Conservation (phyloP, 2,888 invertebrate species). For the Ceriagrion tenellum region DNA sequence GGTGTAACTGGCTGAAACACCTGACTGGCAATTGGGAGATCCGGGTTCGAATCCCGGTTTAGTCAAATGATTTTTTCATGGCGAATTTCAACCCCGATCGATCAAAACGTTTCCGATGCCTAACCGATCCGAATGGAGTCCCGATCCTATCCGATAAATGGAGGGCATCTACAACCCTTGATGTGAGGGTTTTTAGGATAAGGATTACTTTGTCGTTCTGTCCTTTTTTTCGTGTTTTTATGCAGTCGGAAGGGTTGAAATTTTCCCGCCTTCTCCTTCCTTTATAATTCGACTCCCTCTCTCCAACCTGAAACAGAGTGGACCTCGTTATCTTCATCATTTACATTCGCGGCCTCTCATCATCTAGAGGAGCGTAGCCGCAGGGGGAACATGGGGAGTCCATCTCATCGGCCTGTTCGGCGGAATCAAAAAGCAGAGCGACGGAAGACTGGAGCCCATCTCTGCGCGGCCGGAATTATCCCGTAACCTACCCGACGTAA, state of each 20-base stretch:
- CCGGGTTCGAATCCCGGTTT: too few species aligned
- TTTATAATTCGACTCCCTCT: neutral
- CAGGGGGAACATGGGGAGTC: neutral
- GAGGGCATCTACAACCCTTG: too few species aligned
- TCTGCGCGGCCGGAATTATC: neutral
- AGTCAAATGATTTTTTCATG: too few species aligned
- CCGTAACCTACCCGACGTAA: neutral
- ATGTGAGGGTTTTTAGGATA: too few species aligned
- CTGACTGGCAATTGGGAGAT: too few species aligned
- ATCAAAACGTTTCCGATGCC: too few species aligned
- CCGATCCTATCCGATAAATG: too few species aligned
- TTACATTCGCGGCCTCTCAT: neutral
- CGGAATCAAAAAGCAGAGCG: neutral
- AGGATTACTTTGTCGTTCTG: too few species aligned
- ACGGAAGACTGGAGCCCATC: neutral
- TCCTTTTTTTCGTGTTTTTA: neutral
- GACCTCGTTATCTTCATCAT: conserved; percentile 14
- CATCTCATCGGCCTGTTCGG: neutral
- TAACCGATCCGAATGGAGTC: too few species aligned
- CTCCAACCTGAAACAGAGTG: neutral
- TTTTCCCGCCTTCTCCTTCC: neutral
- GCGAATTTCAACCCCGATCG: too few species aligned
- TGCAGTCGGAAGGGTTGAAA: neutral
- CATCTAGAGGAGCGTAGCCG: neutral
- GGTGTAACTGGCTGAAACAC: too few species aligned